Base-by-base conservation (phyloP, 2,888 invertebrate species). In the Andrena bucephala region DNA sequence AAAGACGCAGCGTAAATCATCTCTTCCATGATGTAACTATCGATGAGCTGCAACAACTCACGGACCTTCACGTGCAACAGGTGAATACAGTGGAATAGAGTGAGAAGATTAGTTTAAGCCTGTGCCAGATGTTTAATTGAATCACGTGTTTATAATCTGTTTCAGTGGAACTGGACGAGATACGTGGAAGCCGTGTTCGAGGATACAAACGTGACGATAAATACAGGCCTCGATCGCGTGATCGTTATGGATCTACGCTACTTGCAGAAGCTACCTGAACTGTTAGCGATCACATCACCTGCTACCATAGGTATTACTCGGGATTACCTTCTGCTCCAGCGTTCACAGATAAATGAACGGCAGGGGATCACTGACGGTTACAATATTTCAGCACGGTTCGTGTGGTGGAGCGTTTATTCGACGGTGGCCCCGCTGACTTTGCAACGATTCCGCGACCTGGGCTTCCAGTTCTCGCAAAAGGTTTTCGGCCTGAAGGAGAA, bases 321-420 rank as follows among this genome's bases (percentile, higher is more conserved):
- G 42, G 42, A 42, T 42, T 5, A 42, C 1, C 42, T 16, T 42
- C 42, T 10, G 50, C 24, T n/a, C 57, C 36, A 71, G 63, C 78
- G 42, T 42, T 42, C 42, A 1, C 1, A 73, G 2, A 50, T 27
- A 6, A 20, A 6, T 13, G 7, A 5, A 24, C 27, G 1, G 8
- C n/a, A 42, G 42, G 16, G 16, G 4, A 16, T 4, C 4, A 13
- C 1, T 16, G 13, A 16, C 1, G 42, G 16, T 16, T 16, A 42
- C 13, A 48, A 81, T 54, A 31, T 93, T 94, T 52, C 94, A 96
- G 97, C 96, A 81, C 96, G 96, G 81, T 97, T 96, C 94, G 93
- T 97, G 29, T 96, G 97, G 95, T 97, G 97, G 97, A 95, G 96
- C 89, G 95, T 96, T 76, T 96, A 96, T 93, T 95, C 96, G 8